Percentiles rank a stretch among this genome's conserved stretches.
These are phyloP conservation scores for Yponomeuta sedellus DNA, from an alignment of 2,888 invertebrate species.

Conservation along the genomic window DNA sequence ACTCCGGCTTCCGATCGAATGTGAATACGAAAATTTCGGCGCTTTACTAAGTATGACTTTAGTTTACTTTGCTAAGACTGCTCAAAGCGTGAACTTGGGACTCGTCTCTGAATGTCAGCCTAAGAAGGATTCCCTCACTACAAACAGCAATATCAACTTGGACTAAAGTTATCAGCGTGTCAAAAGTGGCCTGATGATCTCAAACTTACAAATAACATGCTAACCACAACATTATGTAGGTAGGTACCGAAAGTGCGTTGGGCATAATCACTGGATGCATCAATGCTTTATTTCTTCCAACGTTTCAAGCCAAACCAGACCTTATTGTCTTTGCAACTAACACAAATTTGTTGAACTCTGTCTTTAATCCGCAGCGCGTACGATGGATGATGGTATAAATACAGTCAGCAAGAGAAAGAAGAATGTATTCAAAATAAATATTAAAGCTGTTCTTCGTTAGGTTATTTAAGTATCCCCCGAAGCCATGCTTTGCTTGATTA, in stretches of 20 bases:
- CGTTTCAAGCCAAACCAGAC: background rate
- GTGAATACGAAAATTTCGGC: too few relatives aligned
- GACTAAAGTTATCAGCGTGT: background rate
- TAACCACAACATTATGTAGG: background rate
- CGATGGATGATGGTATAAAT: constrained; percentile 54
- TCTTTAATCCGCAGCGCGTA: constrained; percentile 23
- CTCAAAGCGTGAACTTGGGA: too few relatives aligned
- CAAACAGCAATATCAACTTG: too few relatives aligned
- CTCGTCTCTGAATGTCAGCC: too few relatives aligned
- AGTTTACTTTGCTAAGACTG: too few relatives aligned
- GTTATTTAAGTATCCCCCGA: background rate
- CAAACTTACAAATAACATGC: background rate
- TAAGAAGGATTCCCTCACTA: too few relatives aligned
- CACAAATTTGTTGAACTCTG: background rate
- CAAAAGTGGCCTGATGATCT: background rate
- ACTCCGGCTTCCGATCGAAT: too few relatives aligned
- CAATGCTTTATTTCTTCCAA: background rate
- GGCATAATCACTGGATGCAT: background rate
- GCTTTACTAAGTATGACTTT: too few relatives aligned
- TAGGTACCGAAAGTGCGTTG: background rate
- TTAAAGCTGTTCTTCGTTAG: background rate
- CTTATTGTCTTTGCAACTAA: background rate
- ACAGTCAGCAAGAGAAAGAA: constrained; percentile 5
- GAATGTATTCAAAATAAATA: background rate
- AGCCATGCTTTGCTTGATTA: background rate